Percentiles rank a stretch among this genome's conserved stretches.
phyloP scores from a whole-genome alignment of 2,888 invertebrate genomes.

The Calameuta idolon region DNA sequence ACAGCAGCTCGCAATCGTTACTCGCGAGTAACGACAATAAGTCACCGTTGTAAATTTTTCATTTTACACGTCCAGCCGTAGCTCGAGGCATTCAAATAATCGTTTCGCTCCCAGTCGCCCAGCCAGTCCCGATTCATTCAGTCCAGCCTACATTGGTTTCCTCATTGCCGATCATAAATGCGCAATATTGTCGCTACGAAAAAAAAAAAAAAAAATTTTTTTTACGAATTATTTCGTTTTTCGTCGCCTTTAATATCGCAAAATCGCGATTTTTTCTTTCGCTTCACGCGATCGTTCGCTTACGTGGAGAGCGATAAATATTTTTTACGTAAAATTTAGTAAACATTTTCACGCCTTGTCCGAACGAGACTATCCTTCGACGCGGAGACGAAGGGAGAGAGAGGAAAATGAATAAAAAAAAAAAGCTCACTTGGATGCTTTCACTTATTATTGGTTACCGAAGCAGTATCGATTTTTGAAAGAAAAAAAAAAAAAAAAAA shows the following conservation, averaged over 20 bases:
- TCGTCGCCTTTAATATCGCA: neutral
- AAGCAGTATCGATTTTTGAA: neutral
- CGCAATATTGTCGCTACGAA: neutral
- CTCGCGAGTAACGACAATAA: no score
- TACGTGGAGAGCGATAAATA: neutral
- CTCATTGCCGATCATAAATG: neutral
- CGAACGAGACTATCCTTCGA: constrained; percentile 20
- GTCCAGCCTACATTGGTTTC: neutral
- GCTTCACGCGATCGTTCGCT: no score
- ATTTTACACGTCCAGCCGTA: neutral
- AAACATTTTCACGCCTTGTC: constrained; percentile 17
- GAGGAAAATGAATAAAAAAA: neutral
- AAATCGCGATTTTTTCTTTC: no score
- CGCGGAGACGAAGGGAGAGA: neutral
- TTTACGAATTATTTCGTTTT: neutral
- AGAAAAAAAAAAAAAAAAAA: neutral
- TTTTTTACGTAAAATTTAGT: neutral
- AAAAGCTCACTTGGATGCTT: constrained; percentile 8
- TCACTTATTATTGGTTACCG: neutral
- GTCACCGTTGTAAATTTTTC: neutral
- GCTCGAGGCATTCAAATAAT: neutral
- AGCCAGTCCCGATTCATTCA: neutral
- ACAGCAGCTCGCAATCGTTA: neutral
- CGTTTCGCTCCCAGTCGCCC: neutral
- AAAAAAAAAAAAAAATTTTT: no score